Conservation (phyloP, 2,113 vertebrate species). For the Platichthys flesus region DNA sequence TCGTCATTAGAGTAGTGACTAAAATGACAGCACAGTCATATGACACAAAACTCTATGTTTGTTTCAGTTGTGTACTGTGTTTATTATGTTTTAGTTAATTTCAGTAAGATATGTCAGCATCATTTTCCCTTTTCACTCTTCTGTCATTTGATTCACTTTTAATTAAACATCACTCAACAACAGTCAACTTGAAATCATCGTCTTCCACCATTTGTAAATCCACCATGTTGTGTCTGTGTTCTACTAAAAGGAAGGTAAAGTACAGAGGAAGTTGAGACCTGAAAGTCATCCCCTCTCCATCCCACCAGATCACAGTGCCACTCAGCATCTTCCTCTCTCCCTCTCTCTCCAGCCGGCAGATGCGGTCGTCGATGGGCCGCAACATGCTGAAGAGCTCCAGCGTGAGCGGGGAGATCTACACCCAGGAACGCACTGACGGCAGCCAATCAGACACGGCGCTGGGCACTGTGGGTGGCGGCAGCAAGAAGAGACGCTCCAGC, state of each 20-base stretch:
- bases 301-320: neutral
- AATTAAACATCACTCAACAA: conserved; percentile 23
- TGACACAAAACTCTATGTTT: too few species aligned
- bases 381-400: conserved; percentile 97
- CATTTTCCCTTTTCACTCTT: neutral
- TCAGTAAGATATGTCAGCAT: neutral
- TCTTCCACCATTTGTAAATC: neutral
- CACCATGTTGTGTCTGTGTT: neutral
- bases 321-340: conserved; percentile 11
- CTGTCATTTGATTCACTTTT: neutral
- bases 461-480: conserved; percentile 89
- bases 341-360: conserved; percentile 85
- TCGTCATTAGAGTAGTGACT: neutral
- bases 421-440: conserved; percentile 93
- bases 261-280: neutral
- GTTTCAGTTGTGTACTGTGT: neutral
- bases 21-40: too few species aligned
- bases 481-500: conserved; percentile 96
- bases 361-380: conserved; percentile 89
- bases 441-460: conserved; percentile 98
- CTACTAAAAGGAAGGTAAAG: conserved; percentile 40
- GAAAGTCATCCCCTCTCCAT: neutral
- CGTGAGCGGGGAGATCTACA: conserved; percentile 94
- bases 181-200: neutral
- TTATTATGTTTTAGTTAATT: neutral